phyloP scores from a whole-genome alignment of 1,140 invertebrate species.

The Drosophila kohkoa region DNA sequence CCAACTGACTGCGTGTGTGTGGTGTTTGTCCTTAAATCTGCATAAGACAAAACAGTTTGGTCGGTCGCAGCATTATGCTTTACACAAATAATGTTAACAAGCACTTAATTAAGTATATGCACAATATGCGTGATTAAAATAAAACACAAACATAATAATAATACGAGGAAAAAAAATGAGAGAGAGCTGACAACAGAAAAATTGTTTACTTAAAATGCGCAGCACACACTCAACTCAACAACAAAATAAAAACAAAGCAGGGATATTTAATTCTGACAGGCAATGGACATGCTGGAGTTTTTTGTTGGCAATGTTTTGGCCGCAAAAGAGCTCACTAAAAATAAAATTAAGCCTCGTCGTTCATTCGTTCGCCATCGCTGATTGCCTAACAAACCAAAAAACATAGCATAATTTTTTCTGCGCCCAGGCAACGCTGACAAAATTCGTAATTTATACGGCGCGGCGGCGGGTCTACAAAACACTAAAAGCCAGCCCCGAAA shows the following conservation, averaged over 20 bases:
- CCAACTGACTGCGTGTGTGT: not conserved
- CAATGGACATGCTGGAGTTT: not conserved
- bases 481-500: slow-evolving; percentile 26
- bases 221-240: slow-evolving; percentile 52
- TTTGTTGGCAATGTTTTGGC: slow-evolving; percentile 23
- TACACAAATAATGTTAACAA: slow-evolving; percentile 77
- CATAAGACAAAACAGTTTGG: slow-evolving; percentile 19
- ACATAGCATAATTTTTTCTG: slow-evolving; percentile 54
- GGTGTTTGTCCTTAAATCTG: not conserved
- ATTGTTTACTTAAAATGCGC: slow-evolving; percentile 64
- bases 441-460: slow-evolving; percentile 54
- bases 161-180: slow-evolving; percentile 16
- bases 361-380: slow-evolving; percentile 44
- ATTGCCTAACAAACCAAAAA: slow-evolving; percentile 76
- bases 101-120: slow-evolving; percentile 79
- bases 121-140: slow-evolving; percentile 80
- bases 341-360: slow-evolving; percentile 64
- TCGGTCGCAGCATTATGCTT: slow-evolving; percentile 47
- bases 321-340: slow-evolving; percentile 67
- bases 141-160: slow-evolving; percentile 63
- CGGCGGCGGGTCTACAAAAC: slow-evolving; percentile 25
- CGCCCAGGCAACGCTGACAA: slow-evolving; percentile 48
- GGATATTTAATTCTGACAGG: slow-evolving; percentile 43
- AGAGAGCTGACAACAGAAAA: slow-evolving; percentile 36
- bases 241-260: slow-evolving; percentile 21